Percentiles rank a stretch among this genome's conserved stretches.
Evolutionary conservation across 1,140 invertebrate genomes (phyloP).

Genomic region (Aphidius ervi): DNA sequence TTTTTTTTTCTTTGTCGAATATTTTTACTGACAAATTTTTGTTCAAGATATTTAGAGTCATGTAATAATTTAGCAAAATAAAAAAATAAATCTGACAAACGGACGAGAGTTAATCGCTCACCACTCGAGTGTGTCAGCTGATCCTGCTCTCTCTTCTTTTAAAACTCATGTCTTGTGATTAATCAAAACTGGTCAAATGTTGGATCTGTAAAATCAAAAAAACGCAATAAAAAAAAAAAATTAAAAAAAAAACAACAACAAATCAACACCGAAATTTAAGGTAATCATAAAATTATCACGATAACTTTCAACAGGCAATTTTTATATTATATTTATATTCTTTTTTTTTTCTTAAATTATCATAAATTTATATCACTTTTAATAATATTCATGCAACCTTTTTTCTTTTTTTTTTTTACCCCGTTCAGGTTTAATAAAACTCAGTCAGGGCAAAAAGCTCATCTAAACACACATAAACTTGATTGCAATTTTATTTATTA

Average conservation of each 20-base stretch:
- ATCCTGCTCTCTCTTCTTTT: constrained; percentile 20
- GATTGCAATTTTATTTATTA: no score
- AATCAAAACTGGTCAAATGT: constrained; percentile 18
- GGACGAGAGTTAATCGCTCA: constrained; percentile 13
- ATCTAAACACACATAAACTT: no score
- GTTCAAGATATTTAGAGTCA: constrained; percentile 10
- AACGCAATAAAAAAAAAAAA: constrained; percentile 1
- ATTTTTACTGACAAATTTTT: neutral
- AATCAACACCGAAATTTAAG: no score
- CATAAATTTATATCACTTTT: no score
- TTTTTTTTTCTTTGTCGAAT: no score
- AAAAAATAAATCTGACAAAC: neutral
- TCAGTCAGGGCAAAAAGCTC: no score
- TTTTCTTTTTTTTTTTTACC: no score
- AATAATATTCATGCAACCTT: no score
- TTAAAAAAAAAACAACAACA: constrained; percentile 5
- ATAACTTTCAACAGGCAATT: neutral
- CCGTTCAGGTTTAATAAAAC: no score
- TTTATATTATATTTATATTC: neutral
- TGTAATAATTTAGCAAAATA: constrained; percentile 1
- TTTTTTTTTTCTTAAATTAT: neutral
- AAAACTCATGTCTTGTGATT: constrained; percentile 27
- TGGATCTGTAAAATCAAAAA: constrained; percentile 26
- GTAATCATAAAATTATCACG: neutral
- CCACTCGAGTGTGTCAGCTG: constrained; percentile 29